Conservation (phyloP, 2,113 vertebrate species). For the Scomber japonicus region DNA sequence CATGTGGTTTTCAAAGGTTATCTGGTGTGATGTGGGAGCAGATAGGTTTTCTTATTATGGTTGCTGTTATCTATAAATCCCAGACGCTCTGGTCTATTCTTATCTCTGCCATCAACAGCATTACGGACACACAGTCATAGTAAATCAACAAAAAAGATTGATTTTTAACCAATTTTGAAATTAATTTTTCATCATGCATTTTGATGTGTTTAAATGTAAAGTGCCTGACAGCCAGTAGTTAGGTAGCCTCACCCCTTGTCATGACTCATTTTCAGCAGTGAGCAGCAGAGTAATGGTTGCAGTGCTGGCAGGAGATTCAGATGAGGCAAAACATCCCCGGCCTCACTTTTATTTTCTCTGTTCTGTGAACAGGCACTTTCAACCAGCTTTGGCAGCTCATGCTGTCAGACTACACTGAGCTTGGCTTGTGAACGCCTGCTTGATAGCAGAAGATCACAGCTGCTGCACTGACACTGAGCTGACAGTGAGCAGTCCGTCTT, state of each 20-base stretch:
- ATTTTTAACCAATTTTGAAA: background rate
- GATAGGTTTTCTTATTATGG: conserved; percentile 1
- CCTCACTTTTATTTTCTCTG: background rate
- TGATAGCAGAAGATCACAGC: conserved; percentile 41
- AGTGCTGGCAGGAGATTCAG: conserved; percentile 21
- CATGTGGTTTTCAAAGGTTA: background rate
- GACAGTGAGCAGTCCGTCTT: conserved; percentile 36
- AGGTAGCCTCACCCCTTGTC: too few species aligned
- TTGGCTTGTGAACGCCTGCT: background rate
- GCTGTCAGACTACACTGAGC: conserved; percentile 17
- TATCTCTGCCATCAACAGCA: background rate
- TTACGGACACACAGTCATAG: background rate
- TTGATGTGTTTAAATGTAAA: conserved; percentile 1
- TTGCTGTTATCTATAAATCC: background rate
- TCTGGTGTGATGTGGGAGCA: background rate
- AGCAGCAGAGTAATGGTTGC: background rate
- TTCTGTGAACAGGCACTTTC: background rate
- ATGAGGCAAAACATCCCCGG: conserved; percentile 8
- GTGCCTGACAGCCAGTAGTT: background rate
- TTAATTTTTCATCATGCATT: background rate
- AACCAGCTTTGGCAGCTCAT: conserved; percentile 12
- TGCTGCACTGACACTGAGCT: conserved; percentile 22
- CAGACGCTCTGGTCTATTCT: conserved; percentile 1
- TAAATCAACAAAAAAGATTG: background rate
- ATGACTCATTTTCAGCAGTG: conserved; percentile 1